These are phyloP conservation scores for Procapra przewalskii DNA, from an alignment of 2,113 vertebrate species.

Conservation along the genomic window DNA sequence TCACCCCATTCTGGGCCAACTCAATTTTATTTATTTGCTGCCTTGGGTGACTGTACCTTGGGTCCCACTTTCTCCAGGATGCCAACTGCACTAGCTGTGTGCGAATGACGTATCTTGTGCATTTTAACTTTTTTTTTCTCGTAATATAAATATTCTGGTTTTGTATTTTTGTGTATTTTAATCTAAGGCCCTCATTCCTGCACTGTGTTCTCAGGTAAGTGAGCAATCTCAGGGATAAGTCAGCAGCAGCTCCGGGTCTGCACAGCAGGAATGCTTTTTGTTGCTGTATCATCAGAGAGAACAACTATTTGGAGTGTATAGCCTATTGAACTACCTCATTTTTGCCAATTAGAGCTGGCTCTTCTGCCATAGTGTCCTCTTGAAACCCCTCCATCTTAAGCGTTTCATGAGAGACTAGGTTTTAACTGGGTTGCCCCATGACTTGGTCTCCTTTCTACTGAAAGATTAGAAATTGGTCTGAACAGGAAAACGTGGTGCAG, in stretches of 20 bases:
- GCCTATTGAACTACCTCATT: constrained; percentile 78
- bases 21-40: constrained; percentile 82
- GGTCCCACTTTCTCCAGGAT: constrained; percentile 56
- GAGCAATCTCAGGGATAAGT: constrained; percentile 85
- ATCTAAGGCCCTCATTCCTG: constrained; percentile 82
- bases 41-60: constrained; percentile 67
- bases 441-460: constrained; percentile 1
- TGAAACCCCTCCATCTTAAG: constrained; percentile 45
- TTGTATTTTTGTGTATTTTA: constrained; percentile 87
- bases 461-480: constrained; percentile 23
- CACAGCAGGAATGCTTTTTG: constrained; percentile 64
- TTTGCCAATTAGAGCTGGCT: constrained; percentile 47
- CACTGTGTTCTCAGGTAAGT: constrained; percentile 85
- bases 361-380: constrained; percentile 47
- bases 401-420: constrained; percentile 7
- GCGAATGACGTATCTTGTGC: constrained; percentile 84
- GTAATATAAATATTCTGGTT: constrained; percentile 81
- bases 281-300: constrained; percentile 74
- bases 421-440: constrained; percentile 3
- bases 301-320: constrained; percentile 65
- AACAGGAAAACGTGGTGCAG: not conserved
- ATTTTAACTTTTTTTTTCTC: constrained; percentile 74
- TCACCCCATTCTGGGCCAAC: constrained; percentile 29
- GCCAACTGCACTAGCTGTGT: constrained; percentile 76
- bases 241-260: constrained; percentile 76